phyloP scores from a whole-genome alignment of 2,888 invertebrate species.

The Eremobia ochroleuca region DNA sequence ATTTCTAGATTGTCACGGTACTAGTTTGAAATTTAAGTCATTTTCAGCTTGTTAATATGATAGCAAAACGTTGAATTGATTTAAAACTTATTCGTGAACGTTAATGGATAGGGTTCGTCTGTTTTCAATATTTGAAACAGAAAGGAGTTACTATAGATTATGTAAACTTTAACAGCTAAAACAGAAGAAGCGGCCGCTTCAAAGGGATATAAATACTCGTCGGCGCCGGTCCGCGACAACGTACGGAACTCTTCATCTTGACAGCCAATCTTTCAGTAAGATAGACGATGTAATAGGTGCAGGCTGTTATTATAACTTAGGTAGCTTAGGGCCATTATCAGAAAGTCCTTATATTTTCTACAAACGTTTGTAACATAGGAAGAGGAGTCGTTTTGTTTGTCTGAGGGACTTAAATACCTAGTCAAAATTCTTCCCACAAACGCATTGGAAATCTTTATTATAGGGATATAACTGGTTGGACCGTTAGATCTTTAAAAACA shows the following conservation, averaged over 20 bases:
- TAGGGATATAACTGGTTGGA: background rate
- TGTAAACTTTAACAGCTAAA: slow-evolving; percentile 77
- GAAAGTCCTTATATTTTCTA: background rate
- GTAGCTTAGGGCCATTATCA: slow-evolving; percentile 10
- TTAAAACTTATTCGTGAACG: slow-evolving; percentile 18
- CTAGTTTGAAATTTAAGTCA: background rate
- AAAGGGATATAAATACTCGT: slow-evolving; percentile 83
- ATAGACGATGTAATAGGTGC: slow-evolving; percentile 63
- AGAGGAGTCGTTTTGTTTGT: background rate
- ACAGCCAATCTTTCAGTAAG: slow-evolving; percentile 71
- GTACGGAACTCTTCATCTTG: slow-evolving; percentile 75
- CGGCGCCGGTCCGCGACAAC: slow-evolving; percentile 75
- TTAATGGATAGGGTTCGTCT: slow-evolving; percentile 16
- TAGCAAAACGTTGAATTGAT: background rate
- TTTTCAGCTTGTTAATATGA: background rate
- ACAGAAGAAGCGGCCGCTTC: slow-evolving; percentile 79
- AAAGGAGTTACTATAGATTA: slow-evolving; percentile 64
- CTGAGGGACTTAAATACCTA: no score
- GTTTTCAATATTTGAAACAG: slow-evolving; percentile 57
- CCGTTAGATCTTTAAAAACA: background rate
- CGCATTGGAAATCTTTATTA: background rate
- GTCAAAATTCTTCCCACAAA: background rate
- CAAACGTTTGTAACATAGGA: background rate
- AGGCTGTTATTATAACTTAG: slow-evolving; percentile 43
- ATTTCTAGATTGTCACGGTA: slow-evolving; percentile 5